These are phyloP conservation scores for Heterohyrax brucei DNA, from an alignment of 2,797 vertebrate genomes.

Conservation along the genomic window DNA sequence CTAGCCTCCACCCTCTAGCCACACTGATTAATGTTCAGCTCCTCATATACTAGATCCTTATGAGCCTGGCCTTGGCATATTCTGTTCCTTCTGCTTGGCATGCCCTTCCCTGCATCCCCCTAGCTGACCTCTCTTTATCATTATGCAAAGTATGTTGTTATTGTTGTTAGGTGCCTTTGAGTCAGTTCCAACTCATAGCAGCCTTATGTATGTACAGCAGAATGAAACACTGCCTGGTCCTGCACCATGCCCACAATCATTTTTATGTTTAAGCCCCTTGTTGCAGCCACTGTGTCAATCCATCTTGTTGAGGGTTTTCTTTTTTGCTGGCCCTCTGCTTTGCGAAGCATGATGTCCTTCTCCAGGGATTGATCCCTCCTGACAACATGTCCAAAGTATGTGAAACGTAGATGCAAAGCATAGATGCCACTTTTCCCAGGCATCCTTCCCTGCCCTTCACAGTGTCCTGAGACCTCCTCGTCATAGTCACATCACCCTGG, in stretches of 20 bases:
- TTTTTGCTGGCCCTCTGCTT: too few species aligned
- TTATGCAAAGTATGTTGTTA: neutral
- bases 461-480: neutral
- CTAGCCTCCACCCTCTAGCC: neutral
- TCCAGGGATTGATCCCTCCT: too few species aligned
- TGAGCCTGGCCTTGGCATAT: neutral
- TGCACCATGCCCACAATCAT: too few species aligned
- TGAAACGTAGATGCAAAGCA: neutral
- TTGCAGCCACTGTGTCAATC: too few species aligned
- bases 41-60: neutral
- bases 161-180: too few species aligned
- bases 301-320: too few species aligned
- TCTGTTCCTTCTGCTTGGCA: neutral
- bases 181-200: too few species aligned
- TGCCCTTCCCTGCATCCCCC: neutral
- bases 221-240: too few species aligned
- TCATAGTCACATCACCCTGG: neutral
- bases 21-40: neutral
- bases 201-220: too few species aligned
- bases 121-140: neutral
- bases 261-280: too few species aligned
- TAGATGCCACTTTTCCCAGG: neutral
- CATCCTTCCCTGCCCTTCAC: neutral
- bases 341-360: too few species aligned
- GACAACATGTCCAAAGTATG: too few species aligned